Conservation (phyloP, 2,888 invertebrate genomes). For the Teleogryllus oceanicus region DNA sequence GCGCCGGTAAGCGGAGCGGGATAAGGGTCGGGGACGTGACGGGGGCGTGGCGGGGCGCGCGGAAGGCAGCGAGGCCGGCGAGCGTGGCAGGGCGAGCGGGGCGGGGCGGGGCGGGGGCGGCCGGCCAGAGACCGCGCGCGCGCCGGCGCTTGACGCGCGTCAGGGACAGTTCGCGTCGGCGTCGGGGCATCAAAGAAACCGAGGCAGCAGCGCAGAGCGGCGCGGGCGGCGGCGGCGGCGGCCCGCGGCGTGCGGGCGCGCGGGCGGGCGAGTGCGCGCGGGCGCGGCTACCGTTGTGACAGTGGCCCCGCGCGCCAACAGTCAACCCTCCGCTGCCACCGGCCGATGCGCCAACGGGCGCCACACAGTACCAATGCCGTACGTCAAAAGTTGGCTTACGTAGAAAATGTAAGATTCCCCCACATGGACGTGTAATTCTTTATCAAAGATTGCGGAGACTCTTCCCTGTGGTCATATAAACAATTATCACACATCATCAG, state of each 20-base stretch:
- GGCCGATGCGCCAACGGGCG: no score
- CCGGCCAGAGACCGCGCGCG: constrained; percentile 18
- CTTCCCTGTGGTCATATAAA: no score
- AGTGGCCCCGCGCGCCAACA: no score
- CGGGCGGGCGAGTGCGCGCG: background rate
- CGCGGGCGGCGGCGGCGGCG: background rate
- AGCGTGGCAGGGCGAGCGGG: background rate
- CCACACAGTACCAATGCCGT: no score
- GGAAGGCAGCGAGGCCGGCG: background rate
- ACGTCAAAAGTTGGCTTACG: no score
- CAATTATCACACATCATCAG: no score
- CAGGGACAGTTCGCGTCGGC: constrained; percentile 3
- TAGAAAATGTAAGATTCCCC: no score
- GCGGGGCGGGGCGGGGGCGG: background rate
- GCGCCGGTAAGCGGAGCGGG: background rate
- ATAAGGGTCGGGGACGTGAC: background rate
- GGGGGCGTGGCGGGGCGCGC: background rate
- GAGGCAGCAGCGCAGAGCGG: background rate
- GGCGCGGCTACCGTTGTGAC: no score
- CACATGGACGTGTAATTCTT: no score
- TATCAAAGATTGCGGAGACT: no score
- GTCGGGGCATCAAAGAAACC: background rate
- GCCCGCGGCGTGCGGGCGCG: background rate
- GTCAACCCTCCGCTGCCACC: no score
- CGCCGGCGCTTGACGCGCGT: background rate